A percentile compares a stretch with the other conserved stretches of the same genome.
Conservation (phyloP, 2,113 vertebrate genomes). For the Platichthys flesus region DNA sequence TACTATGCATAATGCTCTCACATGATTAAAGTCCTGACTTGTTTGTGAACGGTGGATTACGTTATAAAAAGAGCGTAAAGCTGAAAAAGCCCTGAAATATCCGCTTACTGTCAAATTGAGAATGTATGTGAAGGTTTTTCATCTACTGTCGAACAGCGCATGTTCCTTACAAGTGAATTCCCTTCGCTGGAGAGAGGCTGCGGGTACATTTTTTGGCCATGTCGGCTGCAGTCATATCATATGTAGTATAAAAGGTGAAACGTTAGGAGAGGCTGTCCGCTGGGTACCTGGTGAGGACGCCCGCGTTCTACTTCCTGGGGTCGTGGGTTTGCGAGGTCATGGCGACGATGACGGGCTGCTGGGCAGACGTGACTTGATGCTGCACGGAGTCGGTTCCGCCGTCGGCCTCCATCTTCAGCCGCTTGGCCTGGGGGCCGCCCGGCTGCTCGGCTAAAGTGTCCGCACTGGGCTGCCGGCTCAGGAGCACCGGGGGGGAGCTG, state of each 20-base stretch:
- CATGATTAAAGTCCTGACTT: conserved; percentile 17
- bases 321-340: conserved; percentile 78
- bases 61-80: conserved; percentile 38
- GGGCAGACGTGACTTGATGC: conserved; percentile 59
- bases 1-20: conserved; percentile 43
- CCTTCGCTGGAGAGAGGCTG: conserved; percentile 59
- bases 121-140: conserved; percentile 26
- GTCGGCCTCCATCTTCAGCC: conserved; percentile 88
- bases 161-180: conserved; percentile 50
- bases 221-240: conserved; percentile 57
- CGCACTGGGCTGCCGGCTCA: conserved; percentile 83
- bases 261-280: conserved; percentile 44
- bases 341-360: conserved; percentile 88
- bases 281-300: conserved; percentile 57
- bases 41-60: conserved; percentile 21
- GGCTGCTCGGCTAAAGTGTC: conserved; percentile 76
- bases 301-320: conserved; percentile 64
- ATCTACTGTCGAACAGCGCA: conserved; percentile 39
- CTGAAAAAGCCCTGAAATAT: conserved; percentile 46
- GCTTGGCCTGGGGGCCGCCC: conserved; percentile 88
- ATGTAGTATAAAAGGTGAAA: conserved; percentile 54
- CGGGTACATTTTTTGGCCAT: conserved; percentile 33
- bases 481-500: conserved; percentile 91
- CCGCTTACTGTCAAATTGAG: conserved; percentile 32
- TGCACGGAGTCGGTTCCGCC: conserved; percentile 62